Conservation (phyloP, 2,113 vertebrate species). For the Falcunculus frontatus region DNA sequence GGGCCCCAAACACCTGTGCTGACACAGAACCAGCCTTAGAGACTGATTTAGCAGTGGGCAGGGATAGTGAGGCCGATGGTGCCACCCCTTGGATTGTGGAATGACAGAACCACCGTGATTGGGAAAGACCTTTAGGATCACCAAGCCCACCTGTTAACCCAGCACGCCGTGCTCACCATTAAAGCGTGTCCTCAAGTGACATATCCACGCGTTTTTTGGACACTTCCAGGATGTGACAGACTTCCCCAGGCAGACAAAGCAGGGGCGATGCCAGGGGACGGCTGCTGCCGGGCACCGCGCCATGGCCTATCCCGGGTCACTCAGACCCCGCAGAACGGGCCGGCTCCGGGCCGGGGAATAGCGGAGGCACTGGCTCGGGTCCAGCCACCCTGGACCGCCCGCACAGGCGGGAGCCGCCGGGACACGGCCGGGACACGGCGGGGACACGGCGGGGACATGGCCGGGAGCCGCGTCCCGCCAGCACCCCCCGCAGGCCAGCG, state of each 20-base stretch:
- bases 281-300: background rate
- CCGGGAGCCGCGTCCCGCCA: background rate
- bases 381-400: background rate
- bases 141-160: background rate
- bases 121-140: background rate
- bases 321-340: background rate
- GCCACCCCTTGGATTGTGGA: background rate
- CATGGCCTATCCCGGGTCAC: accelerated
- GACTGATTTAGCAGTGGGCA: background rate
- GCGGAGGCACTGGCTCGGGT: background rate
- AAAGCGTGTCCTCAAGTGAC: background rate
- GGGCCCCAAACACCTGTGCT: too few relatives aligned
- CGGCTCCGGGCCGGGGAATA: too few relatives aligned
- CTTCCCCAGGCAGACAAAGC: background rate
- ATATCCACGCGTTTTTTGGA: background rate
- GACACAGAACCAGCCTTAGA: background rate
- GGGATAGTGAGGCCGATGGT: accelerated
- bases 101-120: background rate
- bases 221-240: background rate
- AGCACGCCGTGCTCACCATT: background rate
- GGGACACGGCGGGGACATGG: background rate
- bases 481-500: background rate
- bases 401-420: background rate
- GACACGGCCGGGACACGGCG: background rate
- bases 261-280: accelerated